Conservation (phyloP, 1,140 invertebrate genomes). For the Vollenhovia emeryi region DNA sequence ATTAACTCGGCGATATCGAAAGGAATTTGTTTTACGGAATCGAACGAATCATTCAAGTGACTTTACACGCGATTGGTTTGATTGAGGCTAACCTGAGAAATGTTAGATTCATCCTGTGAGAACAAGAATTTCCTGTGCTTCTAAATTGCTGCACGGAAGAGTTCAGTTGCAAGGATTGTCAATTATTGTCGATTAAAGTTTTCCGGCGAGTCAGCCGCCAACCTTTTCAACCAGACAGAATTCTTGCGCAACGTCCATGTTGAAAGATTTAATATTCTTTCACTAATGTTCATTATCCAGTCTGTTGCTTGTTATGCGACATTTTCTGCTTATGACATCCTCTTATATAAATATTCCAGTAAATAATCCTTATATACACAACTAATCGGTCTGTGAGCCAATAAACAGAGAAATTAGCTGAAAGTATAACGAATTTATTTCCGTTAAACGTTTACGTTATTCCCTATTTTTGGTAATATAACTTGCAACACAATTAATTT, state of each 20-base stretch:
- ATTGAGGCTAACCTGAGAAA: conserved; percentile 56
- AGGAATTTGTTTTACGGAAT: conserved; percentile 41
- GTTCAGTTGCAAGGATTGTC: conserved; percentile 34
- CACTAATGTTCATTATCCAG: not conserved
- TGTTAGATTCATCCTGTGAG: conserved; percentile 29
- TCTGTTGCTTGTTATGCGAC: not conserved
- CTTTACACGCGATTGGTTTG: conserved; percentile 65
- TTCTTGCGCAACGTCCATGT: not conserved
- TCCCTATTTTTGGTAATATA: not conserved
- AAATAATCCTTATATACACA: too few species aligned
- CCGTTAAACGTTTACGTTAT: not conserved
- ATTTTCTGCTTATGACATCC: not conserved
- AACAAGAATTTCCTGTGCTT: conserved; percentile 34
- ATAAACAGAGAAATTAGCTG: not conserved
- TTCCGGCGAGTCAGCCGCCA: not conserved
- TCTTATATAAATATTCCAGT: not conserved
- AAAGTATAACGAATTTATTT: not conserved
- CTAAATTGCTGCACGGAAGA: conserved; percentile 37
- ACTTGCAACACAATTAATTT: not conserved
- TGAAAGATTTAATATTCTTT: not conserved
- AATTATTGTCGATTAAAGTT: conserved; percentile 28
- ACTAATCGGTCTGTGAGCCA: too few species aligned
- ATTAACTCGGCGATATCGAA: conserved; percentile 13
- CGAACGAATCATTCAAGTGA: conserved; percentile 31
- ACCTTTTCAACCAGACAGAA: not conserved